Evolutionary conservation across 2,888 invertebrate genomes (phyloP), one percentile per base, ranked within the genome.

Genomic region (Epinotia demarniana): DNA sequence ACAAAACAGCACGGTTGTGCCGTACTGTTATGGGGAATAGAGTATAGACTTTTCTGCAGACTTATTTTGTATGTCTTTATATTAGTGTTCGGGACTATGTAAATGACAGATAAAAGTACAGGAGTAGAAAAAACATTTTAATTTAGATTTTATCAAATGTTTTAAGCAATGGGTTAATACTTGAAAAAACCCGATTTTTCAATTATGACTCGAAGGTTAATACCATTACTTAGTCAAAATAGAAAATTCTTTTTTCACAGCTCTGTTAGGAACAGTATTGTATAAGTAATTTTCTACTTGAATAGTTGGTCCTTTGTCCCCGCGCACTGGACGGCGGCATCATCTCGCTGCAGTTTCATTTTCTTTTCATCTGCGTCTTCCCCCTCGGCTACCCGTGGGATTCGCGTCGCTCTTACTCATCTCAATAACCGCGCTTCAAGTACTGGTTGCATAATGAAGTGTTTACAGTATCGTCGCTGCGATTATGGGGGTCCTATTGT

Each of bases 301-400:
- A 43, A 43, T 43, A 43, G n/a, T 62, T 62, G n/a, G 62, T 62
- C n/a, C 43, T 18, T 18, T 68, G 39, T 68, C 43, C 16, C 23
- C 13, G 43, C 39, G 68, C 68, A 68, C 61, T 61, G 46, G 57
- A 18, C 46, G 43, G 46, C 23, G 8, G 46, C 68, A 46, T 69
- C 69, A 74, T 70, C 70, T 74, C 69, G 27, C 33, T 70, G 74
- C 69, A 70, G 74, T 69, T 74, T 74, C 69, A 74, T 74, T 74
- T 70, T 74, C 74, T 69, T 74, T 74, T 70, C 74, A 70, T 74
- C 74, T 39, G 46, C 62, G 49, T 60, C 33, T 60, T 57, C 55
- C 46, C 49, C 58, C 57, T 68, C 74, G 19, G 23, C 33, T 19
- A 5, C 46, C 62, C 68, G 16, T 5, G 39, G 53, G 33, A 53